Conservation (phyloP, 2,113 vertebrate genomes). For the Podilymbus podiceps region DNA sequence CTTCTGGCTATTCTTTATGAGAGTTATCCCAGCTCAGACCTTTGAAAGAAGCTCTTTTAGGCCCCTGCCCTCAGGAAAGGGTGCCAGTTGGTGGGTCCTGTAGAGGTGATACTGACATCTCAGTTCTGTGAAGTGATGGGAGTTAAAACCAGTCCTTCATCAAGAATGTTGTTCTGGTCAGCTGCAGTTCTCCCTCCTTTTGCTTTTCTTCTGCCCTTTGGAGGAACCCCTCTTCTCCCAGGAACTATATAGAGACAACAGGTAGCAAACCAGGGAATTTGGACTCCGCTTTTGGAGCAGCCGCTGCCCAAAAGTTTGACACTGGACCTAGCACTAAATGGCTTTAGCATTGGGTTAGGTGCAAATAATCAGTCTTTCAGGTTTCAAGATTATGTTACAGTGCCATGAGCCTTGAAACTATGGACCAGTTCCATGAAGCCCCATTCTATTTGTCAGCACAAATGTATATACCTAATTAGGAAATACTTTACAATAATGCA, state of each 20-base stretch:
- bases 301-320: neutral
- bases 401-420: neutral
- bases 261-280: neutral
- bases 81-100: neutral
- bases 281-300: neutral
- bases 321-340: neutral
- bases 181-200: neutral
- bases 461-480: neutral
- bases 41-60: neutral
- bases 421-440: neutral
- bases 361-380: neutral
- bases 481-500: conserved; percentile 44
- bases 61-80: neutral
- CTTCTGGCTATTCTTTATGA: neutral
- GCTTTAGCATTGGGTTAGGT: neutral
- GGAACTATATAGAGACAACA: neutral
- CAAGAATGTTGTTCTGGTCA: neutral
- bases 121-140: neutral
- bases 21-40: neutral
- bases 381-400: neutral
- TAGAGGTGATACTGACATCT: accelerated
- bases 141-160: neutral
- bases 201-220: neutral
- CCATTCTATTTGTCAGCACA: conserved; percentile 24
- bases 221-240: neutral